These are phyloP conservation scores for Condylostylus longicornis DNA, from an alignment of 1,140 invertebrate genomes.

Conservation along the genomic window DNA sequence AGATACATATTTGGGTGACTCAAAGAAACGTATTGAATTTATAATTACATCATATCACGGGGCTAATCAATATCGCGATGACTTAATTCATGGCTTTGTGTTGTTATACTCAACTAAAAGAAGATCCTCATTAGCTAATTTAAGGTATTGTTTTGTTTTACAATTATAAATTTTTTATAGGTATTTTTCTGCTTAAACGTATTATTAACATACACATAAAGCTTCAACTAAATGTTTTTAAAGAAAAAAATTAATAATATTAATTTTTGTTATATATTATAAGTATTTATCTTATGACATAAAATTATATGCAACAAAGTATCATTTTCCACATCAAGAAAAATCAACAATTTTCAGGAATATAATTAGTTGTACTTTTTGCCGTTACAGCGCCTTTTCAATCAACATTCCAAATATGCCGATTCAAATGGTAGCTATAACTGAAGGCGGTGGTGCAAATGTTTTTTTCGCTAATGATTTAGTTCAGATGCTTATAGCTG, in stretches of 20 bases:
- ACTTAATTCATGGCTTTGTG: slow-evolving; percentile 90
- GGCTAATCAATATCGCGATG: slow-evolving; percentile 79
- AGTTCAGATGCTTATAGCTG: slow-evolving; percentile 78
- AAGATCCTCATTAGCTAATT: slow-evolving; percentile 82
- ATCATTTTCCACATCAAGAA: too few species aligned
- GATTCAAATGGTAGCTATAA: slow-evolving; percentile 87
- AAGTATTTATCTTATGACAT: too few species aligned
- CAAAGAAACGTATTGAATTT: slow-evolving; percentile 79
- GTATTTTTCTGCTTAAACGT: slow-evolving; percentile 6
- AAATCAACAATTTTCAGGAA: too few species aligned
- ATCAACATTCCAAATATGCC: slow-evolving; percentile 88
- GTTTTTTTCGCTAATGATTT: slow-evolving; percentile 84
- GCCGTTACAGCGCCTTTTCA: slow-evolving; percentile 72
- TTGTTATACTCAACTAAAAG: slow-evolving; percentile 89
- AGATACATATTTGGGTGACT: slow-evolving; percentile 79
- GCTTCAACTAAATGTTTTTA: too few species aligned
- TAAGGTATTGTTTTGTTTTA: slow-evolving; percentile 51
- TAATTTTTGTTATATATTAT: slow-evolving; percentile 7
- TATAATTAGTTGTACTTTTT: too few species aligned
- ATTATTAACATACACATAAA: slow-evolving; percentile 7
- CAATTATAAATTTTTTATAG: slow-evolving; percentile 3
- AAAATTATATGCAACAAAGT: too few species aligned
- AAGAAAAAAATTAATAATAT: too few species aligned
- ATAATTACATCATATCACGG: slow-evolving; percentile 92
- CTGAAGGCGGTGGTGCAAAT: slow-evolving; percentile 68